These are phyloP conservation scores for Ophiodon elongatus DNA, from an alignment of 2,113 vertebrate genomes.

Conservation along the genomic window DNA sequence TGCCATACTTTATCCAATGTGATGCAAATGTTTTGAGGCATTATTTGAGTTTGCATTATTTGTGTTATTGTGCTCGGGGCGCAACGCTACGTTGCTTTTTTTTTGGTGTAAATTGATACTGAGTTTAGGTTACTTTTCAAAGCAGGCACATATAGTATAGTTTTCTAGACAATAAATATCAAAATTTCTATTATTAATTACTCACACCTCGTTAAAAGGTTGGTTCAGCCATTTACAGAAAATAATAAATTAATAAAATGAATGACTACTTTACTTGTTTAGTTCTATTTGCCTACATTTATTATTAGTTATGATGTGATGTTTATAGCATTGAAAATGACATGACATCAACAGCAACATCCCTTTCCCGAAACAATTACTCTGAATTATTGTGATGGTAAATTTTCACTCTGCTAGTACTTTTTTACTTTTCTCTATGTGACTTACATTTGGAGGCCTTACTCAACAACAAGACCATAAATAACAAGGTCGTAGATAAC, in stretches of 20 bases:
- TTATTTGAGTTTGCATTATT: conserved; percentile 16
- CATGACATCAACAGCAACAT: not conserved
- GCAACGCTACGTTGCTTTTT: not conserved
- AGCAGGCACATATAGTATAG: not conserved
- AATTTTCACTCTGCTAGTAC: no score
- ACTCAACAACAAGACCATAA: no score
- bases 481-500: no score
- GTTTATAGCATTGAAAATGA: not conserved
- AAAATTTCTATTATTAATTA: not conserved
- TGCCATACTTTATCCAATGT: not conserved
- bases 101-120: not conserved
- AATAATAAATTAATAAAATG: not conserved
- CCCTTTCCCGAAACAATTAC: not conserved
- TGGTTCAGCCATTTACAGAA: not conserved
- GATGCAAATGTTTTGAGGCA: not conserved
- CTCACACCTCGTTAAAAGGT: not conserved
- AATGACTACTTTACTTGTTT: not conserved
- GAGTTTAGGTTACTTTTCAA: not conserved
- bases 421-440: no score
- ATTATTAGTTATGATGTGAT: not conserved
- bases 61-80: conserved; percentile 14
- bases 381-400: no score
- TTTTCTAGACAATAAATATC: not conserved
- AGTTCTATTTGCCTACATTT: not conserved
- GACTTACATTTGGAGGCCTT: no score